Base-by-base conservation (phyloP, 2,113 vertebrate genomes). In the Xiphorhynchus elegans region DNA sequence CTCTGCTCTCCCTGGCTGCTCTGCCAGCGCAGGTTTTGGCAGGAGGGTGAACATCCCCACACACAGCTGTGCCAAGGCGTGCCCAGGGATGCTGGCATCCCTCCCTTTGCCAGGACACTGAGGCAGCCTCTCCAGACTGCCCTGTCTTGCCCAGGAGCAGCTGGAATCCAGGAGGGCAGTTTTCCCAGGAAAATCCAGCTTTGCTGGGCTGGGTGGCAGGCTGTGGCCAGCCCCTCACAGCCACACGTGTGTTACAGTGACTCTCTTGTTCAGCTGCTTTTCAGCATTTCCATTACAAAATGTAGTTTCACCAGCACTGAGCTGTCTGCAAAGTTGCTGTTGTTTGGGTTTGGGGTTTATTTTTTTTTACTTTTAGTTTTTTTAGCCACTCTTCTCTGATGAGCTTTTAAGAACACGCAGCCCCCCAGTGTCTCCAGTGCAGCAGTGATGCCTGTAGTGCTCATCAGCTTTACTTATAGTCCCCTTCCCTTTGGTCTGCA, bases 11-110 rank as follows among this genome's bases (percentile, higher is more conserved):
- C 37, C 60, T 56, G 1, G 2, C 70, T 0, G 6, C 67, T 64
- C 76, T 60, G 64, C 59, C 3, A 0, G 76, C 4, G 0, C 63
- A 46, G 82, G 64, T 53, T 68, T 44, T 64, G 87, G 39, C 66
- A 24, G 23, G 49, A 63, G 26, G 55, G 55, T 19, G 66, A 85
- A 53, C 23, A 44, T 40, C 77, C 53, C 26, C 9, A 17, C 4
- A 17, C 33, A 6, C 47, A 0, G 24, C 68, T 58, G 10, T 47
- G 39, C 62, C 3, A 9, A 28, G 44, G n/a, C 2, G 0, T 52
- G 69, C 23, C 69, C 46, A 8, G 0, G 2, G 72, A 23, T 0
- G 1, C 37, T 63, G 69, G 19, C 79, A 84, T 64, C 60, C 56
- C 17, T 79, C 59, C 31, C 58, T 37, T 33, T 5, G 0, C 11